Percentiles rank a stretch among this genome's conserved stretches.
These are phyloP conservation scores for Candoia aspera DNA, from an alignment of 2,113 vertebrate genomes.

Conservation along the genomic window DNA sequence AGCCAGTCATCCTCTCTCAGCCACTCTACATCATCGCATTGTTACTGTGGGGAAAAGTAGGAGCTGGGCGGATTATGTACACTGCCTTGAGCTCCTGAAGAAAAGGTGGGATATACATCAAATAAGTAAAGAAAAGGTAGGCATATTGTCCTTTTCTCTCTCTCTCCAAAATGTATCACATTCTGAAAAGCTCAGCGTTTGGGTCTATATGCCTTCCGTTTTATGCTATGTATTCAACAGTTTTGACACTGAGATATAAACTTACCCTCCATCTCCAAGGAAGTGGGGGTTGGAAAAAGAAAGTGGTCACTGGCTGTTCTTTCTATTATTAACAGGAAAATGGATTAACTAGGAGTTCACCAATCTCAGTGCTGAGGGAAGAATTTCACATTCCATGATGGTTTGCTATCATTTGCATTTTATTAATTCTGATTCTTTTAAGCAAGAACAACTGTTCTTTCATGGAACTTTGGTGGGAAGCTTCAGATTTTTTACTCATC, in stretches of 20 bases:
- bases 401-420: too few relatives aligned
- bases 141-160: background rate
- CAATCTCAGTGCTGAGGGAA: background rate
- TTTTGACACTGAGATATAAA: background rate
- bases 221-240: background rate
- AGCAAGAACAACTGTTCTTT: background rate
- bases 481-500: background rate
- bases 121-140: background rate
- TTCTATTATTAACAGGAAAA: background rate
- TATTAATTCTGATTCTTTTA: background rate
- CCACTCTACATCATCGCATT: background rate
- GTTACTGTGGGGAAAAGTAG: background rate
- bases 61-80: background rate
- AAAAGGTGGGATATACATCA: background rate
- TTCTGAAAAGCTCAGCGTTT: background rate
- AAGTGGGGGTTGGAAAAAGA: background rate
- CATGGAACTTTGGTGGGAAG: background rate
- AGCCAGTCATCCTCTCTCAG: background rate
- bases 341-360: background rate
- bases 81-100: background rate
- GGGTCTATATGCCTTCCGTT: background rate
- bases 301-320: background rate
- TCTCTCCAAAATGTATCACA: background rate
- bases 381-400: too few relatives aligned
- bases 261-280: background rate